Percentiles rank a stretch among this genome's conserved stretches.
These are phyloP conservation scores for Papilio protenor DNA, from an alignment of 2,888 invertebrate genomes.

Conservation along the genomic window DNA sequence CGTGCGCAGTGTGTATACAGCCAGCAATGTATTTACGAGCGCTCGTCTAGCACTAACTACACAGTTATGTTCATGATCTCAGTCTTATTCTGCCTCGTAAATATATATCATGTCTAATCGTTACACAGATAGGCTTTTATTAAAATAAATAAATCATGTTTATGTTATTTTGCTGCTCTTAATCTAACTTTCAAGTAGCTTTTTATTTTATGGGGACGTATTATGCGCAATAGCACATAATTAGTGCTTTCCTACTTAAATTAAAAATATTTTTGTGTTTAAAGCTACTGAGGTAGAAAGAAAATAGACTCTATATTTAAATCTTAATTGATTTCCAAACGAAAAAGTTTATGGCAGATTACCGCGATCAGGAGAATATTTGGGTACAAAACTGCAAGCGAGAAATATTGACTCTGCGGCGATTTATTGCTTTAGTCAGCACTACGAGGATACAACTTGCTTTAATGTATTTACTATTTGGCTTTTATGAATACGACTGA, in stretches of 20 bases:
- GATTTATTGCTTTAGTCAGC: background rate
- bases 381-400: background rate
- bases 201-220: background rate
- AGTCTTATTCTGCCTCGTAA: constrained; percentile 14
- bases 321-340: background rate
- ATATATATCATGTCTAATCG: background rate
- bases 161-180: background rate
- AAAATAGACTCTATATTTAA: background rate
- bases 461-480: background rate
- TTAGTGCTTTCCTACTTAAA: too few species aligned
- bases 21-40: constrained; percentile 26
- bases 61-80: constrained; percentile 11
- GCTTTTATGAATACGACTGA: background rate
- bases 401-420: constrained; percentile 4
- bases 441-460: background rate
- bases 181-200: background rate
- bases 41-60: background rate
- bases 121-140: background rate
- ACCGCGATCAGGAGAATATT: background rate
- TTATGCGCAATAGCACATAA: background rate
- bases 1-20: constrained; percentile 25
- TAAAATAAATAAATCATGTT: background rate
- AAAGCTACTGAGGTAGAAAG: background rate
- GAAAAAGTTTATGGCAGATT: background rate
- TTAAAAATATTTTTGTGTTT: too few species aligned